phyloP scores from a whole-genome alignment of 2,113 vertebrate genomes.

The Muscicapa adusta region DNA sequence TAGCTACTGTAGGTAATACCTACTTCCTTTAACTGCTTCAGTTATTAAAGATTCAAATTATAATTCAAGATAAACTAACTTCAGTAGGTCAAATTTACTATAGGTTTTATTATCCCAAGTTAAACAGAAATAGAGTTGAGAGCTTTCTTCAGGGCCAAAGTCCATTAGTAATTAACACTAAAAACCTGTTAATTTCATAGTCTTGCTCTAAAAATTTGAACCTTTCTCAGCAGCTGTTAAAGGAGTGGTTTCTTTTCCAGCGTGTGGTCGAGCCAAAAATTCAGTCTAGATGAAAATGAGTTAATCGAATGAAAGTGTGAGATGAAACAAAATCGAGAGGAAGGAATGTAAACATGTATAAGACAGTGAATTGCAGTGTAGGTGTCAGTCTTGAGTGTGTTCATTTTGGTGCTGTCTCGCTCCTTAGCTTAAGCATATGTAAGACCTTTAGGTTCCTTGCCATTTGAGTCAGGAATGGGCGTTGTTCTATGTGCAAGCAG shows the following conservation, averaged over 20 bases:
- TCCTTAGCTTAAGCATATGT: not conserved
- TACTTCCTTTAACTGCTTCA: constrained; percentile 51
- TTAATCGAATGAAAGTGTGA: not conserved
- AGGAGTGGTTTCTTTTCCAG: not conserved
- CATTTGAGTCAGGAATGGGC: not conserved
- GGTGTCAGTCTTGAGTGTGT: not conserved
- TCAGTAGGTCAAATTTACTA: constrained; percentile 27
- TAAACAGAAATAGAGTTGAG: constrained; percentile 5
- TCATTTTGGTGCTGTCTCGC: not conserved
- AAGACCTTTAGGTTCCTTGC: not conserved
- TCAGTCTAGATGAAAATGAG: not conserved
- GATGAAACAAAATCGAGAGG: not conserved
- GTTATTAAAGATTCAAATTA: constrained; percentile 24
- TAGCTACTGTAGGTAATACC: constrained; percentile 15
- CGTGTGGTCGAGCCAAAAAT: not conserved
- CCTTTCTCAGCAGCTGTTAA: not conserved
- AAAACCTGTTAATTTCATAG: not conserved
- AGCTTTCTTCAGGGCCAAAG: constrained; percentile 14
- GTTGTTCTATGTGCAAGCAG: not conserved
- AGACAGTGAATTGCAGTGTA: not conserved
- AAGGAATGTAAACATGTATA: not conserved
- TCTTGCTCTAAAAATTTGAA: constrained; percentile 16
- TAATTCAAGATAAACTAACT: constrained; percentile 62
- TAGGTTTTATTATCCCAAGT: not conserved
- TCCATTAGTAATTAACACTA: not conserved